These are phyloP conservation scores for Agriopis aurantiaria DNA, from an alignment of 2,888 invertebrate species.

Conservation along the genomic window DNA sequence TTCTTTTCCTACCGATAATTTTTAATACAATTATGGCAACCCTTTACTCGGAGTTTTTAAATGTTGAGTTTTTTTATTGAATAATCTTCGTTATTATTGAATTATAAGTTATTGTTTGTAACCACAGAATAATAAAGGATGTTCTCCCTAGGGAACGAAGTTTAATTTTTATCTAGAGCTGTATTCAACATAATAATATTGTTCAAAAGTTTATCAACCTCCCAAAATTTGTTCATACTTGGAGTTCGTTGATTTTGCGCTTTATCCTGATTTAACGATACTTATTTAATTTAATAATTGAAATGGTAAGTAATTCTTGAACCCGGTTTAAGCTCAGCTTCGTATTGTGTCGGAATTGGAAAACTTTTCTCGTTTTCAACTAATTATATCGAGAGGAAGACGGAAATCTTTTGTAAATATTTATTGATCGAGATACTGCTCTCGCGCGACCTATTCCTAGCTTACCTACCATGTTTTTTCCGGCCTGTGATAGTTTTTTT, in stretches of 20 bases:
- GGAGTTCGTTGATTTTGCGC: constrained; percentile 30
- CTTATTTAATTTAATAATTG: constrained; percentile 29
- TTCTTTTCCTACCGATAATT: constrained; percentile 54
- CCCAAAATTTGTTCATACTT: constrained; percentile 22
- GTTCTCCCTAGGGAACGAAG: neutral
- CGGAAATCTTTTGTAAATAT: constrained; percentile 78
- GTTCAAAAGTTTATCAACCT: constrained; percentile 24
- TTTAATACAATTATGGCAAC: constrained; percentile 62
- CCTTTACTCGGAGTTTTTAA: constrained; percentile 48
- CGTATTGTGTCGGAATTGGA: constrained; percentile 80
- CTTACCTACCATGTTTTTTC: neutral
- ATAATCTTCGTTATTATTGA: constrained; percentile 23
- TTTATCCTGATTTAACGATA: constrained; percentile 23
- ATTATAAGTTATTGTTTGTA: constrained; percentile 22
- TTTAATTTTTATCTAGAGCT: neutral
- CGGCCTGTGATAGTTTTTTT: no score
- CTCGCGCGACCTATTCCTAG: constrained; percentile 39
- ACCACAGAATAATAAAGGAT: constrained; percentile 14
- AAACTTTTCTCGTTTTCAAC: constrained; percentile 82
- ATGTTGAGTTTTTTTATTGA: constrained; percentile 37
- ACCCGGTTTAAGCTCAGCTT: constrained; percentile 45
- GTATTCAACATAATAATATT: neutral
- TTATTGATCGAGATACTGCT: constrained; percentile 64
- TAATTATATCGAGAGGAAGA: constrained; percentile 72
- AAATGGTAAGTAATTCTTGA: constrained; percentile 26